Conservation (phyloP, 2,113 vertebrate species). For the Brevimyrus niger region DNA sequence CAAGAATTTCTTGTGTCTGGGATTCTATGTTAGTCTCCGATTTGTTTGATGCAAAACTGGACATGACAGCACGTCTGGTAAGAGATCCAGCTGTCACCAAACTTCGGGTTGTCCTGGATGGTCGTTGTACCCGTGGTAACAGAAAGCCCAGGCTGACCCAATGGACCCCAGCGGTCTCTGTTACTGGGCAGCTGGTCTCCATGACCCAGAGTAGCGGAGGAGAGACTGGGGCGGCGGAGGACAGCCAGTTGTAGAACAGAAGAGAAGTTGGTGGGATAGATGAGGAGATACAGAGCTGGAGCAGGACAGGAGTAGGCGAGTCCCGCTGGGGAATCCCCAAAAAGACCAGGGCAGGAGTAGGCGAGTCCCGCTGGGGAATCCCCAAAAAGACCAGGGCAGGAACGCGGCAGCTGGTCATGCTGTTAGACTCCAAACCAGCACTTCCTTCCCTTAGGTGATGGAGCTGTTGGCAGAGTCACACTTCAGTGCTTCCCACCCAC, state of each 20-base stretch:
- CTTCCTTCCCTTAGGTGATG: neutral
- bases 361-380: neutral
- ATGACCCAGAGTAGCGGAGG: neutral
- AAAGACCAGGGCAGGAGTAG: neutral
- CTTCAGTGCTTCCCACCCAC: neutral
- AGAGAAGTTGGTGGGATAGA: neutral
- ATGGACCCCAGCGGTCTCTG: neutral
- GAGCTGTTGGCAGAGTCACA: neutral
- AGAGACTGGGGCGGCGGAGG: neutral
- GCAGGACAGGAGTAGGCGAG: neutral
- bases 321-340: neutral
- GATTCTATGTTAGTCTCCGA: neutral
- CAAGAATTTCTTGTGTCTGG: neutral
- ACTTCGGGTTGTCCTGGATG: neutral
- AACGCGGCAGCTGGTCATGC: neutral
- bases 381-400: neutral
- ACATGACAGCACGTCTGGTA: neutral
- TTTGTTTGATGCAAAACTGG: neutral
- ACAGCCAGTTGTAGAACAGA: neutral
- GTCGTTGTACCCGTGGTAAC: neutral
- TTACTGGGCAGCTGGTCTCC: neutral
- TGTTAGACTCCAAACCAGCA: neutral
- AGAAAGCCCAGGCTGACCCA: neutral
- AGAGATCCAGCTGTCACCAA: neutral
- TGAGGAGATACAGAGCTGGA: neutral